These are phyloP conservation scores for Chelmon rostratus DNA, from an alignment of 2,797 vertebrate genomes.

Conservation along the genomic window DNA sequence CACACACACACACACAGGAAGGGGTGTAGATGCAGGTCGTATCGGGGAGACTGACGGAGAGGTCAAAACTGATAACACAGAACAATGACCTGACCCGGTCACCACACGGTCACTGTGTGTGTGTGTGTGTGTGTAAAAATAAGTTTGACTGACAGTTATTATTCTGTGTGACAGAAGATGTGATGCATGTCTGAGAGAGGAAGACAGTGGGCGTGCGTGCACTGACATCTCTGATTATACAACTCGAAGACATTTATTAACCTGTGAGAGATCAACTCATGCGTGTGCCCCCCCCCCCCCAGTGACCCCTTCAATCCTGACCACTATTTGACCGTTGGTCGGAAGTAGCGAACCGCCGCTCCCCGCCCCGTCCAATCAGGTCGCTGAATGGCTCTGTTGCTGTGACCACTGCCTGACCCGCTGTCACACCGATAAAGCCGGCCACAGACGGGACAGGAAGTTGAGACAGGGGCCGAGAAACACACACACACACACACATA, in stretches of 20 bases:
- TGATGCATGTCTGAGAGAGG: background rate
- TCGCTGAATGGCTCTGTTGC: constrained; percentile 49
- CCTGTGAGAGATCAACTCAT: background rate
- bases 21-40: constrained; percentile 69
- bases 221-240: background rate
- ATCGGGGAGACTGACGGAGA: constrained; percentile 65
- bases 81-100: constrained; percentile 82
- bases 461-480: constrained; percentile 69
- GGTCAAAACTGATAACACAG: constrained; percentile 77
- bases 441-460: constrained; percentile 85
- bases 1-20: constrained; percentile 72
- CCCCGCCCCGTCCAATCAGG: constrained; percentile 63
- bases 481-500: constrained; percentile 46
- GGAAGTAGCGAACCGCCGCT: constrained; percentile 43
- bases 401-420: constrained; percentile 76
- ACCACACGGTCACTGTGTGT: constrained; percentile 49
- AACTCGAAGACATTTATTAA: constrained; percentile 18
- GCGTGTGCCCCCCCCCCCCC: too few relatives aligned
- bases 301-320: constrained; percentile 60
- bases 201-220: background rate
- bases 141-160: background rate
- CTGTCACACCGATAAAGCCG: constrained; percentile 72
- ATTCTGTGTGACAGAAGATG: background rate
- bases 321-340: constrained; percentile 71
- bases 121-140: constrained; percentile 15